A percentile compares a stretch with the other conserved stretches of the same genome.
phyloP scores from a whole-genome alignment of 1,140 invertebrate species.

The Meloidogyne hapla region DNA sequence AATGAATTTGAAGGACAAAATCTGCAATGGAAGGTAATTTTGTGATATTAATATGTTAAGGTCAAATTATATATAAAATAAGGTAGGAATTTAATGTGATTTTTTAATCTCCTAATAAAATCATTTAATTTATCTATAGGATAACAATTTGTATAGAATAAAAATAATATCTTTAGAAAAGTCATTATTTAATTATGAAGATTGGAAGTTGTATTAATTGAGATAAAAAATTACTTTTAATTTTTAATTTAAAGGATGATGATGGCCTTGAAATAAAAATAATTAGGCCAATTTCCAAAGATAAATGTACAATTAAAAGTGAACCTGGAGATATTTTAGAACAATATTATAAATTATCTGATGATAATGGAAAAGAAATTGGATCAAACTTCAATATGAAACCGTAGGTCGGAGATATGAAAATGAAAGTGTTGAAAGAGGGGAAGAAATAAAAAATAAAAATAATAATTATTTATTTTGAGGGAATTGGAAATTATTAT shows the following conservation, averaged over 20 bases:
- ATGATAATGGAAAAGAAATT: constrained; percentile 62
- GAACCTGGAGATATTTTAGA: constrained; percentile 60
- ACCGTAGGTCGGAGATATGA: constrained; percentile 49
- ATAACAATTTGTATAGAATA: no score
- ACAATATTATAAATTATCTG: constrained; percentile 60
- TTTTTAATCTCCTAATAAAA: no score
- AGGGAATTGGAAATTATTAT: neutral
- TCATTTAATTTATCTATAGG: neutral
- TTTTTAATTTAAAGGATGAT: constrained; percentile 43
- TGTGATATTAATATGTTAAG: no score
- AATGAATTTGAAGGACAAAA: constrained; percentile 46
- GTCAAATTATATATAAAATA: no score
- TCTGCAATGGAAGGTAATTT: constrained; percentile 41
- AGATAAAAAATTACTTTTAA: neutral
- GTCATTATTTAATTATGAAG: no score
- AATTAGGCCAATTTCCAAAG: constrained; percentile 55
- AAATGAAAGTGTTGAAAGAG: neutral
- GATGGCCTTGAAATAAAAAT: constrained; percentile 63
- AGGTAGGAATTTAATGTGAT: no score
- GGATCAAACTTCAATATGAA: constrained; percentile 63
- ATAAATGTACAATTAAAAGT: constrained; percentile 61
- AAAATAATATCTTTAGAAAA: no score
- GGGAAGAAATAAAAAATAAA: neutral
- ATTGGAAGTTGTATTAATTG: no score
- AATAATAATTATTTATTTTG: neutral